phyloP scores from a whole-genome alignment of 2,797 vertebrate species.

The Pseudotriccus pelzelni region DNA sequence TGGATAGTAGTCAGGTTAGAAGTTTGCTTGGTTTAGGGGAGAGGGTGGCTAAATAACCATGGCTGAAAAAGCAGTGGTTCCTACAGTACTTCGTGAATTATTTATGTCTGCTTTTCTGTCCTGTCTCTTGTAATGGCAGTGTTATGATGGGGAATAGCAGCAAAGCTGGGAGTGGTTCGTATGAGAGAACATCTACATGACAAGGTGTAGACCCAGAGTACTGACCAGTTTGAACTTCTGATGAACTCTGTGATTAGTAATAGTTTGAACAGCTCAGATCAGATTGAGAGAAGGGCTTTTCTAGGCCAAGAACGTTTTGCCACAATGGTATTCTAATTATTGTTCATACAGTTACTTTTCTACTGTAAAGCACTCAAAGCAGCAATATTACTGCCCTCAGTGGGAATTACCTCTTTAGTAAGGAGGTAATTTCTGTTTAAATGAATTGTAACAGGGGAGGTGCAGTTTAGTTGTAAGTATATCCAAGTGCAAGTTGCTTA shows the following conservation, averaged over 20 bases:
- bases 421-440: neutral
- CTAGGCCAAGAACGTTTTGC: neutral
- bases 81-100: neutral
- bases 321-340: neutral
- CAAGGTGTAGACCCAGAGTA: neutral
- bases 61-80: neutral
- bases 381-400: neutral
- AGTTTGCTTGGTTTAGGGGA: neutral
- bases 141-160: neutral
- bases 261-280: neutral
- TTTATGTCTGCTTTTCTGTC: neutral
- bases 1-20: neutral
- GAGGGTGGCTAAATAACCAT: rapidly evolving
- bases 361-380: neutral
- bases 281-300: neutral
- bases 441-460: neutral
- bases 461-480: neutral
- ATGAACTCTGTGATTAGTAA: neutral
- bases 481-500: neutral
- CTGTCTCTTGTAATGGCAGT: neutral
- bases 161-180: neutral
- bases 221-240: neutral
- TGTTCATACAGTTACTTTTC: neutral
- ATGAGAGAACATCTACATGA: neutral
- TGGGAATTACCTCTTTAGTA: neutral